phyloP scores from a whole-genome alignment of 2,113 vertebrate species.

The Urocynchramus pylzowi region DNA sequence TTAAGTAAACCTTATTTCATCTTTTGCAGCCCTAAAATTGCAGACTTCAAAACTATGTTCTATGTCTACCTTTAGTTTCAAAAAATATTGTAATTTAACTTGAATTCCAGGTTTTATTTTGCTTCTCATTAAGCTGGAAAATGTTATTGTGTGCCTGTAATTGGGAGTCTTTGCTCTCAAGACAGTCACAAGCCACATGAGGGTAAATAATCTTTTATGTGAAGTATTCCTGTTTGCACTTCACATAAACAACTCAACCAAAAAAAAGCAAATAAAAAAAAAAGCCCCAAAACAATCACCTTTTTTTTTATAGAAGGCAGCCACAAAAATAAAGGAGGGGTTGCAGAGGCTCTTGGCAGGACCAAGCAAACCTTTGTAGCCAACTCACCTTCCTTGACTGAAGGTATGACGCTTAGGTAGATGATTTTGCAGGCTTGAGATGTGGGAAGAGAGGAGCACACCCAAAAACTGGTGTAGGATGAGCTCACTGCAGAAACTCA shows the following conservation, averaged over 20 bases:
- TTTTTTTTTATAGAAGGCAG: background rate
- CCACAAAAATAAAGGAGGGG: background rate
- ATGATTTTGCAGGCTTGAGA: background rate
- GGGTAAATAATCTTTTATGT: background rate
- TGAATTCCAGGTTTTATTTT: background rate
- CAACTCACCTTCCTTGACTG: background rate
- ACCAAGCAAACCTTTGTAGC: background rate
- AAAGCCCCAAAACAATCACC: background rate
- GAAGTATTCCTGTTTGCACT: background rate
- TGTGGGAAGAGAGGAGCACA: background rate
- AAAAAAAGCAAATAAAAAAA: background rate
- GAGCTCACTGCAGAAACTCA: background rate
- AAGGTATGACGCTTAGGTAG: background rate
- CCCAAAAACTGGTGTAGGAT: background rate
- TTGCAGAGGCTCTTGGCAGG: background rate
- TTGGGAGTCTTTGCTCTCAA: background rate
- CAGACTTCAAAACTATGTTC: background rate
- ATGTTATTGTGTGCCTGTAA: background rate
- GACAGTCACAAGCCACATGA: background rate
- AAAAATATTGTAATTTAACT: background rate
- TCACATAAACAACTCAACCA: background rate
- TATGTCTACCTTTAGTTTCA: background rate
- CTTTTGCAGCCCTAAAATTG: background rate
- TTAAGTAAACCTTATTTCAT: background rate
- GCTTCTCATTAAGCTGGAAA: background rate